Base-by-base conservation (phyloP, 2,113 vertebrate species). In the Uropsilus gracilis region DNA sequence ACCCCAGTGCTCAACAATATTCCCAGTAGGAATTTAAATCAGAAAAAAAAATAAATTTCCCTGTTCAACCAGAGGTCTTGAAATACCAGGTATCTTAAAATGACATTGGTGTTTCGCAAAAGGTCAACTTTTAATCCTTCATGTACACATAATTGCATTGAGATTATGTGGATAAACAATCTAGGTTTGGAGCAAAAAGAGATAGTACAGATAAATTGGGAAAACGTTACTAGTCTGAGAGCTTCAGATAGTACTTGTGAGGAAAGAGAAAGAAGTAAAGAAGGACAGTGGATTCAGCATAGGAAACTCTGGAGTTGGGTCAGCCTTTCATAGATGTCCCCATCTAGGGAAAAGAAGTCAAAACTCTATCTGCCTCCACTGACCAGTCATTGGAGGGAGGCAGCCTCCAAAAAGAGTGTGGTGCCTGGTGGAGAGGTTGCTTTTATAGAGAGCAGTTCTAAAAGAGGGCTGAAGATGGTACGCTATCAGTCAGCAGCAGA, bases 21-120 rank as follows among this genome's bases (percentile, higher is more conserved):
- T 66, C 69, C 78, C 26, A 6, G 28, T 64, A 76, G 78, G 68
- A 86, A 96, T 91, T 91, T 46, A 61, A 91, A 55, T 48, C 30
- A 77, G 64, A 61, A 75, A 78, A 72, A 72, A 57, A 82, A 76
- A 55, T 46, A 64, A 50, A 77, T 50, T 88, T 87, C 26, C 42
- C 32, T 66, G 55, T 28, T 90, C 6, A 73, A 37, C 32, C 11
- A 5, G 30, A 53, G 86, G 77, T 86, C 89, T 34, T 6, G 32
- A 91, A 91, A 18, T 73, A 34, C 75, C 20, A 71, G 37, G 44
- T 17, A 71, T 71, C 37, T 71, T 71, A 42, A 44, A 71, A 71
- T 44, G 68, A 30, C 4, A 11, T 28, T 16, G 32, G 22, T 59
- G 18, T 24, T 39, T 93, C 28, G 55, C 11, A 48, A 76, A 92